A percentile compares a stretch with the other conserved stretches of the same genome.
Evolutionary conservation across 2,888 invertebrate species (phyloP).

Genomic region (Galerucella pusilla): DNA sequence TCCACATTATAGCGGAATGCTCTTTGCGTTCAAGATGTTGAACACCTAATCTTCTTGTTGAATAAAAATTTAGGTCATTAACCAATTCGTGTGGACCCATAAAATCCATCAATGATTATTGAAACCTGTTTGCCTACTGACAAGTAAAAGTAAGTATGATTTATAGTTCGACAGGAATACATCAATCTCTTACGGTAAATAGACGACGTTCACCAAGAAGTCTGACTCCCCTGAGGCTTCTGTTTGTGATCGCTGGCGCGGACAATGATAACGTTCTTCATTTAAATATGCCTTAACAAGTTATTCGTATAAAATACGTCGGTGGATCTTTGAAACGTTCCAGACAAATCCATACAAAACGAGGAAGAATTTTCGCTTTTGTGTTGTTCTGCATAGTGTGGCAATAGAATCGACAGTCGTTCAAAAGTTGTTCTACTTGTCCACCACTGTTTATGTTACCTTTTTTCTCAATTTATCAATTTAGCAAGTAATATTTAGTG

Average conservation of each 20-base stretch:
- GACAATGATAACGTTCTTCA: conserved; percentile 48
- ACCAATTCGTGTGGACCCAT: background rate
- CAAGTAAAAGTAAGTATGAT: conserved; percentile 10
- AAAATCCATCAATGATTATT: conserved; percentile 3
- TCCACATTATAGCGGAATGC: too few relatives aligned
- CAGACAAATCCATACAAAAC: background rate
- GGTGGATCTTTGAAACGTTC: background rate
- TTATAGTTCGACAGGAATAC: conserved; percentile 1
- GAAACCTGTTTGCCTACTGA: background rate
- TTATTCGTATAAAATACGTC: conserved; percentile 4
- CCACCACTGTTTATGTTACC: too few relatives aligned
- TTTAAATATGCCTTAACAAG: conserved; percentile 45
- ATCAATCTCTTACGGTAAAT: conserved; percentile 13
- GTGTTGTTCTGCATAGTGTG: background rate
- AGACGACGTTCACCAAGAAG: background rate
- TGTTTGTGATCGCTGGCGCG: conserved; percentile 45
- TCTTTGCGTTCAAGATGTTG: too few relatives aligned
- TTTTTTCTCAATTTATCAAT: too few relatives aligned
- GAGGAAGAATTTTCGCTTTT: background rate
- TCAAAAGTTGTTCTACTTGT: too few relatives aligned
- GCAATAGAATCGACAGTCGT: too few relatives aligned
- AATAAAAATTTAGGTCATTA: background rate
- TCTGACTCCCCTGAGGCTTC: conserved; percentile 15
- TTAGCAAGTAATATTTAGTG: too few relatives aligned
- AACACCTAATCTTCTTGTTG: background rate